Conservation (phyloP, 1,140 invertebrate species). For the Drosophila cardini region DNA sequence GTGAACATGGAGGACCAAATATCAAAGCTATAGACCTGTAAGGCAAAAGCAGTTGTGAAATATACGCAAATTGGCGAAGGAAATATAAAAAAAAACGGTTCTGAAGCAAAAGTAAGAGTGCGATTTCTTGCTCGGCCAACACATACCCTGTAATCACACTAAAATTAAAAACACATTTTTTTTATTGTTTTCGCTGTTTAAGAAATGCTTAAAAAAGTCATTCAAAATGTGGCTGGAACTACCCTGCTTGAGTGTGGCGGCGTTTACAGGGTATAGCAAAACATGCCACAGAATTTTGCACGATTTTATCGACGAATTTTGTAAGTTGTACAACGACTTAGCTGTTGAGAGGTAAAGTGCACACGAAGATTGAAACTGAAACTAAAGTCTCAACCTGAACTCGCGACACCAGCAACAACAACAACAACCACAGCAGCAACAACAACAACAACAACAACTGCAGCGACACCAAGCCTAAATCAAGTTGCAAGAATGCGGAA, state of each 20-base stretch:
- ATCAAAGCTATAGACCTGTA: background rate
- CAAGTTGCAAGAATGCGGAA: slow-evolving; percentile 82
- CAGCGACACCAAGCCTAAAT: slow-evolving; percentile 72
- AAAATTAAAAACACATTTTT: too few species aligned
- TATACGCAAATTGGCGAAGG: background rate
- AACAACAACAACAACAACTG: slow-evolving; percentile 23
- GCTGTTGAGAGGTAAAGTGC: slow-evolving; percentile 39
- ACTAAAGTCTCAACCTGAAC: slow-evolving; percentile 25
- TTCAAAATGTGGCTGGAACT: too few species aligned
- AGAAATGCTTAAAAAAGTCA: too few species aligned
- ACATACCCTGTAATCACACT: slow-evolving; percentile 7
- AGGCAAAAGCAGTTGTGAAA: background rate
- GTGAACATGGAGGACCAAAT: background rate
- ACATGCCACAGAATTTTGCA: slow-evolving; percentile 54
- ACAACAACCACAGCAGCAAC: slow-evolving; percentile 28
- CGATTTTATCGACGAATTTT: slow-evolving; percentile 58
- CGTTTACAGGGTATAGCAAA: slow-evolving; percentile 23
- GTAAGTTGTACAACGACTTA: slow-evolving; percentile 2
- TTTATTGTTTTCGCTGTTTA: too few species aligned
- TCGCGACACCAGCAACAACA: slow-evolving; percentile 41
- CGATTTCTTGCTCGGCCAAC: background rate
- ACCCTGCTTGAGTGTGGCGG: background rate
- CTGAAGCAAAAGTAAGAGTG: slow-evolving; percentile 2
- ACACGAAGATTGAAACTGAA: slow-evolving; percentile 34
- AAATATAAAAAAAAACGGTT: background rate